Percentiles rank a stretch among this genome's conserved stretches.
Evolutionary conservation across 2,797 vertebrate species (phyloP).

Genomic region (Rhinichthys osculus): DNA sequence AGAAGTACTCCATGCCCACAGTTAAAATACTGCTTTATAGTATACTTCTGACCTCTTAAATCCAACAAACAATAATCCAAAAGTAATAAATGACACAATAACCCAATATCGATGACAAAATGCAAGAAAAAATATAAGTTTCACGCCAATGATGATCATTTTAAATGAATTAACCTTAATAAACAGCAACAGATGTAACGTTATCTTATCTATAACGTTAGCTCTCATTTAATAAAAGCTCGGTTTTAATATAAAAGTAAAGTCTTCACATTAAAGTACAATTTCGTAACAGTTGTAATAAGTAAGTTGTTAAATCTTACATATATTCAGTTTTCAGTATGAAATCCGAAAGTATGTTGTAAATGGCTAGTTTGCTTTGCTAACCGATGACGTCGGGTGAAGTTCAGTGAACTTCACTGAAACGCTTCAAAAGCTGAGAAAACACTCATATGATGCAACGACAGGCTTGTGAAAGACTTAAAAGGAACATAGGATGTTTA

Average conservation of each 20-base stretch:
- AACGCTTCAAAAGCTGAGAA: background rate
- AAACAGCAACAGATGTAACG: too few species aligned
- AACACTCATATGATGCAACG: background rate
- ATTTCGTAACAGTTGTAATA: background rate
- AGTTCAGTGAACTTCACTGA: slow-evolving; percentile 8
- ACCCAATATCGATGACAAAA: background rate
- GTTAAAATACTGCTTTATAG: too few species aligned
- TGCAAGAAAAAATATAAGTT: too few species aligned
- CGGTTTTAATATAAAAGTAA: background rate
- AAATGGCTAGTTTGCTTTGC: slow-evolving; percentile 1
- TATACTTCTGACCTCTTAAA: background rate
- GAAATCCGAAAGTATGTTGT: background rate
- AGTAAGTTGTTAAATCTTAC: background rate
- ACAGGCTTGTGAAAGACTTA: background rate
- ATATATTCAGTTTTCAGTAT: background rate
- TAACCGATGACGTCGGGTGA: slow-evolving; percentile 20
- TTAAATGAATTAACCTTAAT: background rate
- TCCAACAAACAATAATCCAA: background rate
- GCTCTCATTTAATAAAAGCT: background rate
- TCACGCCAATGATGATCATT: background rate
- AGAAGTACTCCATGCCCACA: too few species aligned
- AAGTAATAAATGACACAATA: background rate
- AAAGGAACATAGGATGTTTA: too few species aligned
- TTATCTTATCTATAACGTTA: too few species aligned
- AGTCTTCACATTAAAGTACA: background rate